Percentiles rank a stretch among this genome's conserved stretches.
phyloP scores from a whole-genome alignment of 2,797 vertebrate genomes.

The Macropus fuliginosus region DNA sequence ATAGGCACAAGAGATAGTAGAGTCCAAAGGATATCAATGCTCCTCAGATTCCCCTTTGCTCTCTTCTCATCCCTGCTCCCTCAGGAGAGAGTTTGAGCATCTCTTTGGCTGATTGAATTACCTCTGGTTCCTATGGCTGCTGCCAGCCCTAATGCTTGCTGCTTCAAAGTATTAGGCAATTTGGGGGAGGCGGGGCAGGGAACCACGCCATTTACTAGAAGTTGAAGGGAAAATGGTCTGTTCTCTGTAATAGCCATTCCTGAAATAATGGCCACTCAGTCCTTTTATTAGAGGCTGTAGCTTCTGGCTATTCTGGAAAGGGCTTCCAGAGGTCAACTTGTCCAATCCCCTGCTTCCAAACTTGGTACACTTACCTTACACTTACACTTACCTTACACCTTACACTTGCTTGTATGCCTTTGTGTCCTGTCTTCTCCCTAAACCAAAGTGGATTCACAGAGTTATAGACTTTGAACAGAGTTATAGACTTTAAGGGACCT shows the following conservation, averaged over 20 bases:
- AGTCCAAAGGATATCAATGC: neutral
- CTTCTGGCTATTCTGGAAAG: neutral
- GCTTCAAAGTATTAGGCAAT: slow-evolving; percentile 75
- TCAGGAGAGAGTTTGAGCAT: slow-evolving; percentile 45
- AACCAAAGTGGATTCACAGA: neutral
- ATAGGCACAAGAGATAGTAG: neutral
- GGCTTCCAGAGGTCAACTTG: neutral
- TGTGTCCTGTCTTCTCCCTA: neutral
- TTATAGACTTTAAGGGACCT: neutral
- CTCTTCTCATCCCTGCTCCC: slow-evolving; percentile 59
- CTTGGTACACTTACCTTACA: neutral
- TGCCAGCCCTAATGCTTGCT: slow-evolving; percentile 71
- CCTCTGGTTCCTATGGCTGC: slow-evolving; percentile 66
- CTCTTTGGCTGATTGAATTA: slow-evolving; percentile 75
- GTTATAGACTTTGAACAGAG: neutral
- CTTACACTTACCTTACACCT: too few relatives aligned
- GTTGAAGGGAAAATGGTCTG: slow-evolving; percentile 40
- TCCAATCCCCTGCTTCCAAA: neutral
- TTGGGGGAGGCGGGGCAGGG: slow-evolving; percentile 49
- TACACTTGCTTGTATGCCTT: neutral
- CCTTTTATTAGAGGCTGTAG: neutral
- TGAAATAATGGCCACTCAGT: neutral
- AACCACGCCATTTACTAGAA: neutral
- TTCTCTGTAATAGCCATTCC: slow-evolving; percentile 7
- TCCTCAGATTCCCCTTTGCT: slow-evolving; percentile 37